Evolutionary conservation across 2,113 vertebrate genomes (phyloP), one percentile per base, ranked within the genome.

Genomic region (Ageneiosus marmoratus): DNA sequence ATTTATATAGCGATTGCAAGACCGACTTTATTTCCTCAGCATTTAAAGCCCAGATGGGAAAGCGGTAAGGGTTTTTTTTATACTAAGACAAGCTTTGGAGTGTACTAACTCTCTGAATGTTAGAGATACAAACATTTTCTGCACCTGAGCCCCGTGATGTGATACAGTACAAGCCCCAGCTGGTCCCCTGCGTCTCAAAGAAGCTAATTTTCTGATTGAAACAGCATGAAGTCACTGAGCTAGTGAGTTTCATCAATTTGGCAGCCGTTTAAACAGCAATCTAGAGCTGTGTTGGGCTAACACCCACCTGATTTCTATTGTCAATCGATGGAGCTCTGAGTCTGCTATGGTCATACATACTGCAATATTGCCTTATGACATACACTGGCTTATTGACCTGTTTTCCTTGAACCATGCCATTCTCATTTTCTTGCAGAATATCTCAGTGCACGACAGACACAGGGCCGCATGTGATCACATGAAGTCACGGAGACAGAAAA

Each of bases 341-440:
- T 87, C 86, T 89, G 88, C 92, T 91, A 90, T 90, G 92, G 90
- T 91, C 91, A 92, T 89, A 90, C 88, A 91, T 90, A 87, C 85
- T 87, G 91, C 89, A 89, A 91, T 90, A 91, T 91, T 89, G 90
- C 83, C 85, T 88, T 87, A 88, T 90, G 88, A 91, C 90, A 92
- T 91, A 89, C 86, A 87, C 87, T 82, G 84, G 85, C 86, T 89
- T 92, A 93, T 93, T 94, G 92, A 93, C 91, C 92, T 87, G 85
- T 89, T 93, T 55, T 55, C 92, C 63, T 89, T 82, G 89, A 89
- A 84, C 77, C 81, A 74, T 88, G 90, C 89, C 77, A 81, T 85
- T 91, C 88, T 90, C 88, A 92, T 90, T 91, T 91, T 87, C 89
- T 89, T 89, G 84, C 89, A 84, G 56, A 84, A 69, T 50, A 79